Base-by-base conservation (phyloP, 2,797 vertebrate species). In the Alfaro cultratus region DNA sequence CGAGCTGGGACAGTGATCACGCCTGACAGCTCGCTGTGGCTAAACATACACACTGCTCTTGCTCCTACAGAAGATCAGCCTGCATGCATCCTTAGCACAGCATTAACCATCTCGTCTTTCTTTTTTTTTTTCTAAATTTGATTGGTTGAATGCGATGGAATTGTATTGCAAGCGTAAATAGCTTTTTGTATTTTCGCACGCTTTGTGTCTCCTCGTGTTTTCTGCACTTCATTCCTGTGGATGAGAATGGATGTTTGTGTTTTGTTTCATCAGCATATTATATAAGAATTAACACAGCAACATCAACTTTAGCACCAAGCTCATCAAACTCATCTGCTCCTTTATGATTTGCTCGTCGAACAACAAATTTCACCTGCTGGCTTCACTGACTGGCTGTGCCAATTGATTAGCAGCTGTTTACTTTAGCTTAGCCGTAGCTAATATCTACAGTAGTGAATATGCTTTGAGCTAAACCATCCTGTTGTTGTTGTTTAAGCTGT, bases 201-300 rank as follows among this genome's bases (percentile, higher is more conserved):
- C 10, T 67, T 26, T 68, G 73, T 55, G 82, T 73, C 60, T 85
- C 72, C 46, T 74, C 16, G 53, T 79, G 85, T 78, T 73, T 73
- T 76, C 70, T 60, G 74, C 73, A 80, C 82, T 84, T 88, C 86
- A 76, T 86, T 91, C 84, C 77, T 4, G 81, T 51, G 77, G 88
- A 88, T 36, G 89, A 85, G 86, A 51, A 3, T 82, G 78, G 83
- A 88, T 91, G 88, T 91, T 91, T 83, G 71, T 60, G 60, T 82
- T 81, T 75, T 76, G 82, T 92, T 80, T 93, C 90, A 91, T 91
- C 88, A 92, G 87, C 82, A 91, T 84, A 88, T 89, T 84, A 88
- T 89, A 74, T 79, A 74, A 16, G 85, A 87, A 94, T 93, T 88
- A 93, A 91, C 86, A 85, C 76, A 0, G 68, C 81, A 82, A 84